A percentile compares a stretch with the other conserved stretches of the same genome.
Evolutionary conservation across 2,888 invertebrate species (phyloP).

Genomic region (Nemurella pictetii): DNA sequence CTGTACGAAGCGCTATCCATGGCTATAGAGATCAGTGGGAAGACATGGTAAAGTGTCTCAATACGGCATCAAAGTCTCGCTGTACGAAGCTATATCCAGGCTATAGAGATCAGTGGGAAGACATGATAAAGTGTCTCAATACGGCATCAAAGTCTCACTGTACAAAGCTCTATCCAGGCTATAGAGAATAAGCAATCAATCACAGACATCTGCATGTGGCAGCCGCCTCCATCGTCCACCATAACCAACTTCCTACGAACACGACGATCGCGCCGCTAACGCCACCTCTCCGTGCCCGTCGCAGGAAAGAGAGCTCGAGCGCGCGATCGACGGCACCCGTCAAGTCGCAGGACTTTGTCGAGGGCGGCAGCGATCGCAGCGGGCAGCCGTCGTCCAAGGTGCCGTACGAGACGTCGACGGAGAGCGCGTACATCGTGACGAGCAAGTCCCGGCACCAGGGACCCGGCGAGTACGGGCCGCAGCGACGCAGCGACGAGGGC

Average conservation of each 20-base stretch:
- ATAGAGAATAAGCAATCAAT: neutral
- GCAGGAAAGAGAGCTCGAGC: neutral
- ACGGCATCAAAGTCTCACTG: no score
- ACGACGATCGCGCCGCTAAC: slow-evolving; percentile 8
- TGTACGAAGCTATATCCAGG: no score
- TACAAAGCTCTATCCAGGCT: no score
- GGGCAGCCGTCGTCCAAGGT: neutral
- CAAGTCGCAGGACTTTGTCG: no score
- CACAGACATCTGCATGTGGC: neutral
- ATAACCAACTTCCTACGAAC: no score
- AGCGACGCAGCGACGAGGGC: slow-evolving; percentile 55
- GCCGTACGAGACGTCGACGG: slow-evolving; percentile 6
- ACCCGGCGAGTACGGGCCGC: slow-evolving; percentile 3
- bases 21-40: no score
- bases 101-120: no score
- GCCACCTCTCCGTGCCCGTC: neutral
- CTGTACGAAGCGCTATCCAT: no score
- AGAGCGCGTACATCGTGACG: neutral
- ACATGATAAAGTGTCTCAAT: no score
- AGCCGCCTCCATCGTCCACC: neutral
- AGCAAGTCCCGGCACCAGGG: slow-evolving; percentile 16
- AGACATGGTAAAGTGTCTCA: no score
- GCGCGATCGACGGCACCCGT: neutral
- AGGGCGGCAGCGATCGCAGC: neutral
- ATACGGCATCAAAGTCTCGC: no score